phyloP scores from a whole-genome alignment of 1,140 invertebrate genomes.

The Elysia chlorotica region DNA sequence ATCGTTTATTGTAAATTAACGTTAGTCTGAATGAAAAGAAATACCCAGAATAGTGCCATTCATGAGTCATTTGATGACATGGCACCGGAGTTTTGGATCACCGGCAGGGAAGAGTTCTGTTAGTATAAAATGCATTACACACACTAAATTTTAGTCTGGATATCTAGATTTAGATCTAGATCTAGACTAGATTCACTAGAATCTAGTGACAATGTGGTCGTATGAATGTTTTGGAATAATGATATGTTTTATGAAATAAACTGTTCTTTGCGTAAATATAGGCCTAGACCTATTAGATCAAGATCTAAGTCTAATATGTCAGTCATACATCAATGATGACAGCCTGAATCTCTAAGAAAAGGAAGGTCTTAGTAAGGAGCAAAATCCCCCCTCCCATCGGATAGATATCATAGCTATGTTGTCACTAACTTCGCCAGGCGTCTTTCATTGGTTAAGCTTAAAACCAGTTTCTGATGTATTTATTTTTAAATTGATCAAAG shows the following conservation, averaged over 20 bases:
- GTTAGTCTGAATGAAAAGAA: too few species aligned
- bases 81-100: not conserved
- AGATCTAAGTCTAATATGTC: too few species aligned
- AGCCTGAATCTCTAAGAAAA: too few species aligned
- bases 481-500: not conserved
- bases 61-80: not conserved
- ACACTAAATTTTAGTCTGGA: not conserved
- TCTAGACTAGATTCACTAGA: too few species aligned
- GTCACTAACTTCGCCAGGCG: not conserved
- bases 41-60: not conserved
- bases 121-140: not conserved
- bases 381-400: not conserved
- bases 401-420: not conserved
- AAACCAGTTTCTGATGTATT: not conserved
- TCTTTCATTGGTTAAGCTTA: not conserved
- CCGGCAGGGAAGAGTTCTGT: not conserved
- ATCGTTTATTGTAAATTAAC: not conserved
- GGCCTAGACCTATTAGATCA: too few species aligned
- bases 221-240: not conserved
- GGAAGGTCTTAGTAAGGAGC: too few species aligned
- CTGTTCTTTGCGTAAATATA: too few species aligned
- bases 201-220: not conserved
- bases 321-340: too few species aligned
- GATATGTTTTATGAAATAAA: not conserved
- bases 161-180: too few species aligned